A percentile compares a stretch with the other conserved stretches of the same genome.
phyloP scores from a whole-genome alignment of 1,140 invertebrate genomes.

The Ostrea edulis region DNA sequence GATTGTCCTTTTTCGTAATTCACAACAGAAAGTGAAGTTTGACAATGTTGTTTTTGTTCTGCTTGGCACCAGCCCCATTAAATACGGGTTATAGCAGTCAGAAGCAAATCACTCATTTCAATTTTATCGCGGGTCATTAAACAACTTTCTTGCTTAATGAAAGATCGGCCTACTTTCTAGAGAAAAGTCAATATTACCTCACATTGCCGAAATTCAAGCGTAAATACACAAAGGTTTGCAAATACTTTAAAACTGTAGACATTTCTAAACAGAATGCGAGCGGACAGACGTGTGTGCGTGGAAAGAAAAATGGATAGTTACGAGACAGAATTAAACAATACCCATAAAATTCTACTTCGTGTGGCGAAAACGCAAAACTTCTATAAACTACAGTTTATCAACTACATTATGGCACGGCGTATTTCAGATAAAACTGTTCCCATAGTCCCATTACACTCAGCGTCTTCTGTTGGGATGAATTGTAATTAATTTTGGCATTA shows the following conservation, averaged over 20 bases:
- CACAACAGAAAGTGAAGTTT: neutral
- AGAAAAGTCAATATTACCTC: slow-evolving; percentile 22
- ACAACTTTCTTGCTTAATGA: neutral
- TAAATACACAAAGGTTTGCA: neutral
- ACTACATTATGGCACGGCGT: neutral
- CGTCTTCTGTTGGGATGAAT: neutral
- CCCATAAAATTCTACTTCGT: neutral
- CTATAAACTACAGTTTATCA: neutral
- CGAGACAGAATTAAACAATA: neutral
- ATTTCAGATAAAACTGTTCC: neutral
- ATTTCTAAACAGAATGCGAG: neutral
- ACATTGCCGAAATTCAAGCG: neutral
- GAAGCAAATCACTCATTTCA: neutral
- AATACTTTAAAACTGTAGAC: neutral
- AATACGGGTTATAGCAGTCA: too few relatives aligned
- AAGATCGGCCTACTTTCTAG: neutral
- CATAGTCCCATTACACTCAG: neutral
- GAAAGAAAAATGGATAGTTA: neutral
- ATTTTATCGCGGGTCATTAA: neutral
- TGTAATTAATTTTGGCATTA: neutral
- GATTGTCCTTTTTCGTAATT: neutral
- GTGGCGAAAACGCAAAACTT: neutral
- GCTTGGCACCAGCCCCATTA: neutral
- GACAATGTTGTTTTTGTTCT: neutral
- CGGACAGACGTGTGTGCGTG: neutral